Percentiles rank a stretch among this genome's conserved stretches.
These are phyloP conservation scores for Heterotis niloticus DNA, from an alignment of 2,113 vertebrate genomes.

Conservation along the genomic window DNA sequence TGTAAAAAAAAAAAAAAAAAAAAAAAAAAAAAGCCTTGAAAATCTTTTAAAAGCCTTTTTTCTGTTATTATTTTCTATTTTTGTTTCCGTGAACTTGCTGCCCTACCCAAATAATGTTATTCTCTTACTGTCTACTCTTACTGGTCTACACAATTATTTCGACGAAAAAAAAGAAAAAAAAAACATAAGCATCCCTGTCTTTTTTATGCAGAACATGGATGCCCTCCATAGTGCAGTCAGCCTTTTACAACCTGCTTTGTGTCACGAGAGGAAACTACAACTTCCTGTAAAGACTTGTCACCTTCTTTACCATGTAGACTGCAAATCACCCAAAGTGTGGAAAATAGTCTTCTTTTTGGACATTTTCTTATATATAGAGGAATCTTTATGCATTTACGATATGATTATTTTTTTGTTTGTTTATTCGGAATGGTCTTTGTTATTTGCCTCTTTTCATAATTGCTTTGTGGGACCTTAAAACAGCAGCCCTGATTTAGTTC, in stretches of 20 bases:
- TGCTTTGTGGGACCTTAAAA: conserved; percentile 70
- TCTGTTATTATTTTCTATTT: conserved; percentile 50
- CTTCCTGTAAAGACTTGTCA: conserved; percentile 28
- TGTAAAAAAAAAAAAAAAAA: conserved; percentile 68
- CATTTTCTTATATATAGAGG: conserved; percentile 54
- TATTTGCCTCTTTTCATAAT: conserved; percentile 66
- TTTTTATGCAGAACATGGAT: conserved; percentile 72
- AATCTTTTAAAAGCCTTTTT: conserved; percentile 67
- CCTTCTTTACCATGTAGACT: conserved; percentile 53
- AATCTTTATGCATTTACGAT: conserved; percentile 59
- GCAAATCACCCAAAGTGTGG: conserved; percentile 67
- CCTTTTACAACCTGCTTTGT: conserved; percentile 78
- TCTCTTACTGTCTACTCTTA: conserved; percentile 43
- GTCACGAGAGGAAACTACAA: conserved; percentile 67
- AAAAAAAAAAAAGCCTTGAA: conserved; percentile 68
- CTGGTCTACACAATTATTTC: conserved; percentile 69
- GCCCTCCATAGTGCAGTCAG: conserved; percentile 77
- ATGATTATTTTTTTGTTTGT: conserved; percentile 53
- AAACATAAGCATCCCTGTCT: conserved; percentile 44
- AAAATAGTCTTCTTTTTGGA: conserved; percentile 85
- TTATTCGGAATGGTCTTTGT: conserved; percentile 79
- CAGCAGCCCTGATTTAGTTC: conserved; percentile 75
- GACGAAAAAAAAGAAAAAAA: no score
- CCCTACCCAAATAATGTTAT: conserved; percentile 61
- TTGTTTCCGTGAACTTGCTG: conserved; percentile 58